Evolutionary conservation across 2,888 invertebrate species (phyloP).

Genomic region (Fragum whitleyi): DNA sequence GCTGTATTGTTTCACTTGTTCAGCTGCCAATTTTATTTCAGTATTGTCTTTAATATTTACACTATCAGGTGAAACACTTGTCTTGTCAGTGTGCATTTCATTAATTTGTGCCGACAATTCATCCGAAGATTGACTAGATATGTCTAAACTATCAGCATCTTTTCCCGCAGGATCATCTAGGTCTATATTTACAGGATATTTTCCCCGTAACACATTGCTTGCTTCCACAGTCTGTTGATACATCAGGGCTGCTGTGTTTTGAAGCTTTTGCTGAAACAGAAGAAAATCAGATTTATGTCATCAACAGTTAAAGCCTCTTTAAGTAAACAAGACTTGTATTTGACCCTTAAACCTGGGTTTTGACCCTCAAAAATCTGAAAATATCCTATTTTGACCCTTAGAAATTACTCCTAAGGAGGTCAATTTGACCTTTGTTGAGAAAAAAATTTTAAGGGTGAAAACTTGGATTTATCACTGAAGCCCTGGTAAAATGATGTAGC

Average conservation of each 20-base stretch:
- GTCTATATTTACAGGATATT: conserved; percentile 7
- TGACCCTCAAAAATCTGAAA: too few relatives aligned
- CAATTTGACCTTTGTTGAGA: too few relatives aligned
- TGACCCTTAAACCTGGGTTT: too few relatives aligned
- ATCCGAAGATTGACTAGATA: conserved; percentile 53
- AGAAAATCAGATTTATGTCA: too few relatives aligned
- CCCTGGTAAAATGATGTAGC: too few relatives aligned
- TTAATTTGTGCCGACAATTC: neutral
- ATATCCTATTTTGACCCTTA: too few relatives aligned
- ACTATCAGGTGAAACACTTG: neutral
- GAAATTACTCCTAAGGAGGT: too few relatives aligned
- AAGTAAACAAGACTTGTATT: too few relatives aligned
- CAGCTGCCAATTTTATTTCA: neutral
- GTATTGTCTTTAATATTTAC: neutral
- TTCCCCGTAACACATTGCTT: conserved; percentile 58
- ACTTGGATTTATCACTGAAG: too few relatives aligned
- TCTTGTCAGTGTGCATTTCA: neutral
- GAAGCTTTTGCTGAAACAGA: conserved; percentile 68
- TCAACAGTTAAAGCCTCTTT: too few relatives aligned
- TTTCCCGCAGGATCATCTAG: conserved; percentile 3
- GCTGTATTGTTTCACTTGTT: conserved; percentile 1
- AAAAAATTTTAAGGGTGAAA: too few relatives aligned
- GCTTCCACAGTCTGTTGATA: conserved; percentile 68
- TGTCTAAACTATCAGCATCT: conserved; percentile 43
- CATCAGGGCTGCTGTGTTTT: conserved; percentile 67